Evolutionary conservation across 1,140 invertebrate genomes (phyloP).

Genomic region (Oncopeltus fasciatus): DNA sequence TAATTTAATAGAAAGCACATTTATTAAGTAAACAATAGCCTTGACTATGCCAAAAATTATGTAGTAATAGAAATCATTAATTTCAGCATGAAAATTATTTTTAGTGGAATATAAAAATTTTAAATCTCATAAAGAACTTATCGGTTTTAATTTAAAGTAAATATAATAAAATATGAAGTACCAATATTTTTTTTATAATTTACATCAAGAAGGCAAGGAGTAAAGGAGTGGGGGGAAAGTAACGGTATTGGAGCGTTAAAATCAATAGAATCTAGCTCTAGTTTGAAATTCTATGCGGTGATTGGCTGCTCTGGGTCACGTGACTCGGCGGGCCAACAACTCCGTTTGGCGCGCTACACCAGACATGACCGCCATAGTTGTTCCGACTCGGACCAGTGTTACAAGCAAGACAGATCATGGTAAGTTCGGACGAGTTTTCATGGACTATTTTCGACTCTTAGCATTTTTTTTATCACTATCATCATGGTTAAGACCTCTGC

Average conservation of each 20-base stretch:
- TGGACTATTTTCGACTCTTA: neutral
- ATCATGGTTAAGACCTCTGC: neutral
- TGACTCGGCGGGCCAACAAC: constrained; percentile 9
- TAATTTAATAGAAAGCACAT: no score
- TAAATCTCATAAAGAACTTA: no score
- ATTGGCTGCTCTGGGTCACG: constrained; percentile 12
- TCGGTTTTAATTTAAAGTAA: no score
- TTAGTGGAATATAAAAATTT: no score
- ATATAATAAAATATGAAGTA: no score
- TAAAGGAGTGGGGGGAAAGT: constrained; percentile 3
- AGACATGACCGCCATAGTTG: constrained; percentile 1
- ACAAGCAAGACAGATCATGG: neutral
- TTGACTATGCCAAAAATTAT: no score
- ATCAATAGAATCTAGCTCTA: constrained; percentile 5
- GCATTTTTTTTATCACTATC: neutral
- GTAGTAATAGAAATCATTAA: no score
- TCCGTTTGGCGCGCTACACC: constrained; percentile 15
- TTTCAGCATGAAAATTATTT: no score
- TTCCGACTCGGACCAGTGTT: neutral
- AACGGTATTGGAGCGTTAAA: neutral
- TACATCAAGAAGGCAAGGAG: no score
- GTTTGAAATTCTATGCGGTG: neutral
- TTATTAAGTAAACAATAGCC: no score
- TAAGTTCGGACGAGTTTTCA: constrained; percentile 10
- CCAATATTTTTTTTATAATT: no score